These are phyloP conservation scores for Neodiprion lecontei DNA, from an alignment of 1,140 invertebrate genomes.

Conservation along the genomic window DNA sequence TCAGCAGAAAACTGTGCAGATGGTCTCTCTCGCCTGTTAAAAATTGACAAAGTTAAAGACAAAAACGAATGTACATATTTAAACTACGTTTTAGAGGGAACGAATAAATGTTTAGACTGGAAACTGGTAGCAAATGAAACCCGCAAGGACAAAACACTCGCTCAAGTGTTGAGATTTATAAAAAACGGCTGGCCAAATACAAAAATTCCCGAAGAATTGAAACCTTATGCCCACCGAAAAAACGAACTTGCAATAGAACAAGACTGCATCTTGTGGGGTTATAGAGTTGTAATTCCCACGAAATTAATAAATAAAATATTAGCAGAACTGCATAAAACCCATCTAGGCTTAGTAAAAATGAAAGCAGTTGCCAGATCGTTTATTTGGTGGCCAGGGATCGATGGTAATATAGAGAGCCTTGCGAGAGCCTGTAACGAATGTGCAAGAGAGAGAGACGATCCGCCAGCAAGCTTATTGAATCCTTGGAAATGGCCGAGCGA, in stretches of 20 bases:
- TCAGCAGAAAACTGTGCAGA: constrained; percentile 35
- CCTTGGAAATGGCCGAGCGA: not conserved
- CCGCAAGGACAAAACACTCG: not conserved
- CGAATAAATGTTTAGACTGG: not conserved
- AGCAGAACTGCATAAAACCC: constrained; percentile 32
- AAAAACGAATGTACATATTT: not conserved
- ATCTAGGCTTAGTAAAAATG: constrained; percentile 33
- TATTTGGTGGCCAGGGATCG: constrained; percentile 34
- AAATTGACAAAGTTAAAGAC: not conserved
- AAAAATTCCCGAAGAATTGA: not conserved
- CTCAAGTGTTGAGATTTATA: not conserved
- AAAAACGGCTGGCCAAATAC: constrained; percentile 7
- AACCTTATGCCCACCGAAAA: not conserved
- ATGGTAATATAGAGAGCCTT: constrained; percentile 30
- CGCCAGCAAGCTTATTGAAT: not conserved
- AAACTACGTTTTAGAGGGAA: not conserved
- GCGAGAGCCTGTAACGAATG: constrained; percentile 5
- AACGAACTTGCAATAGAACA: constrained; percentile 17
- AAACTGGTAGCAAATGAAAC: not conserved
- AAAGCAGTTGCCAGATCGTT: constrained; percentile 32
- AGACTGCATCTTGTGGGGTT: constrained; percentile 26
- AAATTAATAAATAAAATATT: constrained; percentile 27
- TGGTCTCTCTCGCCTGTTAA: constrained; percentile 33
- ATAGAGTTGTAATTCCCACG: constrained; percentile 28
- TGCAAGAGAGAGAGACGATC: not conserved